Percentiles rank a stretch among this genome's conserved stretches.
phyloP scores from a whole-genome alignment of 2,113 vertebrate genomes.

The Saccopteryx leptura region DNA sequence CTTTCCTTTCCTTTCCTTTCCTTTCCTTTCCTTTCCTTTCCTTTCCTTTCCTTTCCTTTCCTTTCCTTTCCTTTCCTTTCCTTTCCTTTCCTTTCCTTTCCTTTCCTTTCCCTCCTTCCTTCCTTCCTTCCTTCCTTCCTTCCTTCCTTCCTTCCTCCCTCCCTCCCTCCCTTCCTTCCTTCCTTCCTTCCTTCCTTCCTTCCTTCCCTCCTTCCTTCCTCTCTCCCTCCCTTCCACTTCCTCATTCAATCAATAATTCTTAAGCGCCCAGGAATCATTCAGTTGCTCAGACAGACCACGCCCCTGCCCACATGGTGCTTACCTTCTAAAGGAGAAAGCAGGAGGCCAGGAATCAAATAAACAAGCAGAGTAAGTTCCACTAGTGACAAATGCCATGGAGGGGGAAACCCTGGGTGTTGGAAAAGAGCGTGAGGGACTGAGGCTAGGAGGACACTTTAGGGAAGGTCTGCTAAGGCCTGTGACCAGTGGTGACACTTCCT shows the following conservation, averaged over 20 bases:
- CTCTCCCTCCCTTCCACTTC: background rate
- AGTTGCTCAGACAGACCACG: accelerated
- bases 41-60: no score
- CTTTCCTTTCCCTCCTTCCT: accelerated
- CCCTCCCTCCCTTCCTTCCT: no score
- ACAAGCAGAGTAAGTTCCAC: background rate
- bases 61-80: no score
- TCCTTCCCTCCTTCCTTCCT: background rate
- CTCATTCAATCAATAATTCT: background rate
- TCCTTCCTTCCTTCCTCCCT: background rate
- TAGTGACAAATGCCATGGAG: accelerated
- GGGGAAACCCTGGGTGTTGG: background rate
- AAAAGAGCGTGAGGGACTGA: accelerated
- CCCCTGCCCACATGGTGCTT: background rate
- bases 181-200: background rate
- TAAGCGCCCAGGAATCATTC: background rate
- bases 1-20: no score
- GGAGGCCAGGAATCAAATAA: no score
- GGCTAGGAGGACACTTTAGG: background rate
- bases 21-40: no score
- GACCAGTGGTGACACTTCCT: accelerated
- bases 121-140: no score
- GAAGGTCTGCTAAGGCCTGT: background rate
- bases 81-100: no score
- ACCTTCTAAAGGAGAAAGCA: background rate